Base-by-base conservation (phyloP, 2,888 invertebrate species). In the Eupithecia dodoneata region DNA sequence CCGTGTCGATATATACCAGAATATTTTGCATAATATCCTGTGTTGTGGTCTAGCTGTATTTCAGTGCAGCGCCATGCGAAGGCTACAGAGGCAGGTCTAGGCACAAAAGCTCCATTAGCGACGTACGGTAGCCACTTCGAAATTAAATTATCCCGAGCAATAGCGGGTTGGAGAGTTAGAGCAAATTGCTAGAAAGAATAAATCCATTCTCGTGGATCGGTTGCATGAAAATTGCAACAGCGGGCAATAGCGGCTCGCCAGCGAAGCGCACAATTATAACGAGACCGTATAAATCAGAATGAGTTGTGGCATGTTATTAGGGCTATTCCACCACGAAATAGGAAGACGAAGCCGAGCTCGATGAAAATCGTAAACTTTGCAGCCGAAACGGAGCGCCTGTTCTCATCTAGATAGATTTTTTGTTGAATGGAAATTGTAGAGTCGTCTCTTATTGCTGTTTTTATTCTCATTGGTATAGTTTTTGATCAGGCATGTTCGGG, bases 301-400 rank as follows among this genome's bases (percentile, higher is more conserved):
- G 95, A 94, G 92, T 93, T 94, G 95, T 93, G 94, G 94, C 94
- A 91, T 92, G 93, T 93, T 95, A 94, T 94, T 95, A 95, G 93
- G 92, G 92, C 91, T 91, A 91, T 91, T 91, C 90, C 90, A 89
- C 88, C 87, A 91, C 90, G 88, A 91, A 92, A 92, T 91, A 90
- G 89, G 89, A 92, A 92, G 93, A 92, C 87, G 91, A 88, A 88
- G 87, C 85, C 87, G 87, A 85, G 87, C 90, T 87, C 89, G 90
- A 92, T 90, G 90, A 88, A 88, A 89, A 89, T 87, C 88, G 90
- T 89, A 89, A 90, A 88, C 88, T 87, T 82, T 80, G 76, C 81
- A 78, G 82, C 83, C 84, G 83, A 88, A 88, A 86, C 80, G 83
- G 83, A 82, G 85, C 73, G 76, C 78, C 77, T 85, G 85, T 80